A percentile compares a stretch with the other conserved stretches of the same genome.
phyloP scores from a whole-genome alignment of 2,797 vertebrate species.

The Lates japonicus region DNA sequence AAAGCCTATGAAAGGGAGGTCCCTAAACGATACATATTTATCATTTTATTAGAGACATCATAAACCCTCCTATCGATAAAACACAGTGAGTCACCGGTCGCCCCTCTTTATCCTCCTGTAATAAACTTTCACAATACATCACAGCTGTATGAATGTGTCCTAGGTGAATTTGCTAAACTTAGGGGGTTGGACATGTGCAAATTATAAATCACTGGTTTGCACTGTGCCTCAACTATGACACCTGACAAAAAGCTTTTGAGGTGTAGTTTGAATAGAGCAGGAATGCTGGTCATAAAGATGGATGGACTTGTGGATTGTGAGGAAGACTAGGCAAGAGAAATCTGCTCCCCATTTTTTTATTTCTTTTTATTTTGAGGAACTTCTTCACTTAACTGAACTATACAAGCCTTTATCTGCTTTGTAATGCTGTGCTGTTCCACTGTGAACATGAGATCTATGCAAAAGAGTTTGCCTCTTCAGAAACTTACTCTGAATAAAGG shows the following conservation, averaged over 20 bases:
- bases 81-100: conserved; percentile 16
- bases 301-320: background rate
- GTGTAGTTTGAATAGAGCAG: background rate
- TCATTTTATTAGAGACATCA: conserved; percentile 25
- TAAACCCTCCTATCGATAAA: background rate
- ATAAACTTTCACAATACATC: background rate
- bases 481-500: conserved; percentile 27
- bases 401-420: background rate
- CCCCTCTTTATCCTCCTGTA: conserved; percentile 11
- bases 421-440: background rate
- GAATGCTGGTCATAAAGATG: background rate
- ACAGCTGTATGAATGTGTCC: conserved; percentile 14
- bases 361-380: background rate
- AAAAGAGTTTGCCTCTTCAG: background rate
- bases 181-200: background rate
- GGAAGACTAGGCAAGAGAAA: background rate
- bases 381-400: background rate
- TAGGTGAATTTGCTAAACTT: background rate
- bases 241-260: background rate
- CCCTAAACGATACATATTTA: conserved; percentile 8
- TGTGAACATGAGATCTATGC: conserved; percentile 1
- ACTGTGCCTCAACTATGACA: background rate
- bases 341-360: background rate
- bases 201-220: conserved; percentile 3
- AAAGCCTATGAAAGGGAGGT: background rate